These are phyloP conservation scores for Dynastes tityus DNA, from an alignment of 2,888 invertebrate genomes.

Conservation along the genomic window DNA sequence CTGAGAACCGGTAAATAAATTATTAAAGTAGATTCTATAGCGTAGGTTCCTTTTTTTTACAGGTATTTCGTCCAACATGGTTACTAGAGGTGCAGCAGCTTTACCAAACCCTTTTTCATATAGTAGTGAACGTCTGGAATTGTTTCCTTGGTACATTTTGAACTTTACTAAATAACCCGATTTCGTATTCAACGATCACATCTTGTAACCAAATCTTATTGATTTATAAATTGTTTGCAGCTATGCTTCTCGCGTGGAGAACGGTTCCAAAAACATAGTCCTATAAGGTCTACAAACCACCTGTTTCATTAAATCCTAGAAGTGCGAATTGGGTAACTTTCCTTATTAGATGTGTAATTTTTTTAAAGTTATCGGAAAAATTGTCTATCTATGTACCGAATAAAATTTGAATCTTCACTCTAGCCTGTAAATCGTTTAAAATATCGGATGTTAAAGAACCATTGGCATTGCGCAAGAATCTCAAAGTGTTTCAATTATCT, in stretches of 20 bases:
- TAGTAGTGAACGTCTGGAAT: neutral
- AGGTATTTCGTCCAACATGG: conserved; percentile 1
- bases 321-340: no score
- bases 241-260: neutral
- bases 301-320: no score
- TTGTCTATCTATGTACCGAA: no score
- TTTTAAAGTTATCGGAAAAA: no score
- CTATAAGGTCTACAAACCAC: no score
- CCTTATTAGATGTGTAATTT: no score
- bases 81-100: neutral
- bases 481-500: no score
- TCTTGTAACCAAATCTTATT: neutral
- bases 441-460: no score
- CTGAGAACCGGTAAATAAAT: neutral
- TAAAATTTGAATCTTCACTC: no score
- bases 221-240: neutral
- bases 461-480: no score
- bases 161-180: neutral
- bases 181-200: neutral
- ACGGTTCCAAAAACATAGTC: no score
- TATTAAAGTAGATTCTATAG: neutral
- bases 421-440: no score
- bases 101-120: neutral
- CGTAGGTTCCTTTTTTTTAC: neutral
- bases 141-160: neutral